Percentiles rank a stretch among this genome's conserved stretches.
These are phyloP conservation scores for Augochlora pura DNA, from an alignment of 1,140 invertebrate genomes.

Conservation along the genomic window DNA sequence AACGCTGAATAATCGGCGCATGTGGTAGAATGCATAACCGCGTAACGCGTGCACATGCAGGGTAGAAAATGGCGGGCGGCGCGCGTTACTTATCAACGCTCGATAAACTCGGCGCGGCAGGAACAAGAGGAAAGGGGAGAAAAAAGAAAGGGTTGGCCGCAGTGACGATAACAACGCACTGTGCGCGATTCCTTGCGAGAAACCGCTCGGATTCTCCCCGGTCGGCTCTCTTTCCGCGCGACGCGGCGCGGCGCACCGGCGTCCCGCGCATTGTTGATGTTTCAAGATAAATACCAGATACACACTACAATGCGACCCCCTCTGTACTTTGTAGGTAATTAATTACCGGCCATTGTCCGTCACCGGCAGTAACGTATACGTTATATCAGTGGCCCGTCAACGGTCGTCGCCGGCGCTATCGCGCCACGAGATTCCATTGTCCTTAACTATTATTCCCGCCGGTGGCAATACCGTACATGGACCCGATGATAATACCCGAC, in stretches of 20 bases:
- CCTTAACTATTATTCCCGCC: slow-evolving; percentile 68
- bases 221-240: slow-evolving; percentile 31
- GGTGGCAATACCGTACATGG: slow-evolving; percentile 58
- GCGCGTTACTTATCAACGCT: slow-evolving; percentile 14
- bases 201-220: not conserved
- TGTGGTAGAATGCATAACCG: slow-evolving; percentile 3
- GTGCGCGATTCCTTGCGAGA: slow-evolving; percentile 8
- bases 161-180: not conserved
- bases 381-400: slow-evolving; percentile 72
- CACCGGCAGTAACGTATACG: slow-evolving; percentile 72
- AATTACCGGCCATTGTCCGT: slow-evolving; percentile 75
- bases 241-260: slow-evolving; percentile 25
- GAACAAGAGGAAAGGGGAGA: not conserved
- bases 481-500: slow-evolving; percentile 49
- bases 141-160: not conserved
- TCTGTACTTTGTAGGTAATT: slow-evolving; percentile 75
- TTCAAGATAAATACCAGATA: slow-evolving; percentile 77
- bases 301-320: slow-evolving; percentile 69
- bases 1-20: slow-evolving; percentile 20
- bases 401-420: slow-evolving; percentile 67
- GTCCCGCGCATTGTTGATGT: slow-evolving; percentile 72
- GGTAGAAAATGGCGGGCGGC: not conserved
- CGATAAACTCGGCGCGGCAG: not conserved
- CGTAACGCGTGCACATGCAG: not conserved
- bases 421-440: slow-evolving; percentile 70